phyloP scores from a whole-genome alignment of 2,888 invertebrate species.

The Operophtera brumata region DNA sequence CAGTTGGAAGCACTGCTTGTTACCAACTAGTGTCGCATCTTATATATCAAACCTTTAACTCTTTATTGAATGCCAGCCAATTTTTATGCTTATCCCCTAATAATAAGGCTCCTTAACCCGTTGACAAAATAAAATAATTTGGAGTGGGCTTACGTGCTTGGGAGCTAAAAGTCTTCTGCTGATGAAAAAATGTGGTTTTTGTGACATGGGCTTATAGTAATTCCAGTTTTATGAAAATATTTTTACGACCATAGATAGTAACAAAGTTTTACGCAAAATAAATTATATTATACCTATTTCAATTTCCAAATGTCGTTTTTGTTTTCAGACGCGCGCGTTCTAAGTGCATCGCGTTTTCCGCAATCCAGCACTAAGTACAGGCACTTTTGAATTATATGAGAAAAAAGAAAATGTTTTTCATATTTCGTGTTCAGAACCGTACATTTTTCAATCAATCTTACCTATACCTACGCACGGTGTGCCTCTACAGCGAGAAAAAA shows the following conservation, averaged over 20 bases:
- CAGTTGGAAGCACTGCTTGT: conserved; percentile 28
- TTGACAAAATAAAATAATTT: conserved; percentile 52
- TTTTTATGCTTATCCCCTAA: conserved; percentile 32
- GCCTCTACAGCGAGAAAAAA: conserved; percentile 64
- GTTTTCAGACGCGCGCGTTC: no score
- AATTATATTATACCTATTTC: background rate
- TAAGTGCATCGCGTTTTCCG: no score
- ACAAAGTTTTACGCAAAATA: background rate
- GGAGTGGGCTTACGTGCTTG: conserved; percentile 56
- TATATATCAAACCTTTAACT: conserved; percentile 56
- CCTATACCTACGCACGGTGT: conserved; percentile 47
- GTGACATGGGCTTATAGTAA: conserved; percentile 33
- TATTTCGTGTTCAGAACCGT: conserved; percentile 24
- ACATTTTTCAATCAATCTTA: conserved; percentile 44
- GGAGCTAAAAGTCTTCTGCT: conserved; percentile 52
- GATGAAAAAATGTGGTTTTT: conserved; percentile 48
- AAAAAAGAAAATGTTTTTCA: conserved; percentile 15
- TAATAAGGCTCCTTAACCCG: conserved; percentile 29
- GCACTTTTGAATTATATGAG: background rate
- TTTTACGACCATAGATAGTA: background rate
- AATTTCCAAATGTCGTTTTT: no score
- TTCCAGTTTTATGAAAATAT: background rate
- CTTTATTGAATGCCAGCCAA: conserved; percentile 32
- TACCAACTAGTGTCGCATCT: conserved; percentile 59
- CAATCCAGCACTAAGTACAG: no score